Conservation (phyloP, 2,797 vertebrate genomes). For the Trichosurus vulpecula region DNA sequence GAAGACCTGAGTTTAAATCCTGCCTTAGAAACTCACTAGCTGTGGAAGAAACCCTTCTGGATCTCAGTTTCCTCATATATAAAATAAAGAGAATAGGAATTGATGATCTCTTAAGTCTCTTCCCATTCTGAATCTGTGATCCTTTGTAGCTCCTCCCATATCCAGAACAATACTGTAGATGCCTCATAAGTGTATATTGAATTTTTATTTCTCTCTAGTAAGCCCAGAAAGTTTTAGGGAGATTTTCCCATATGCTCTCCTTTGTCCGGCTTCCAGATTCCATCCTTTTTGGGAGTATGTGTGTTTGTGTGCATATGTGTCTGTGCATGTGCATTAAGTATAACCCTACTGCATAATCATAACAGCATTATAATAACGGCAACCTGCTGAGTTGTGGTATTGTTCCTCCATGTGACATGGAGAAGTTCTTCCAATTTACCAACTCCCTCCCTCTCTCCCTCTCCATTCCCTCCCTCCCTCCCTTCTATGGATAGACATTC, state of each 20-base stretch:
- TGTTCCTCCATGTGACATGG: not conserved
- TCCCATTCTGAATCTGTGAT: not conserved
- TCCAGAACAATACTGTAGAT: not conserved
- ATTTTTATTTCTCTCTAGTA: not conserved
- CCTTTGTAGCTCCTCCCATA: not conserved
- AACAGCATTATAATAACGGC: not conserved
- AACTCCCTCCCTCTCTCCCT: not conserved
- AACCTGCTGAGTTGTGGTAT: not conserved
- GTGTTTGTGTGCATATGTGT: not conserved
- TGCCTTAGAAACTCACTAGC: not conserved
- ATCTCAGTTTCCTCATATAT: not conserved
- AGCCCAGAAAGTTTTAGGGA: not conserved
- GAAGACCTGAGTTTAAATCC: not conserved
- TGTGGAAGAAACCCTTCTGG: not conserved
- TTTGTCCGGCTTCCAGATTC: not conserved
- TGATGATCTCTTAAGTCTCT: not conserved
- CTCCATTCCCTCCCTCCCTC: not conserved
- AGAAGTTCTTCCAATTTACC: not conserved
- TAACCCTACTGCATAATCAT: not conserved
- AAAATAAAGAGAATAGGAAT: not conserved
- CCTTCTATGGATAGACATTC: not conserved
- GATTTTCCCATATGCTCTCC: not conserved
- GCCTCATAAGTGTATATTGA: not conserved
- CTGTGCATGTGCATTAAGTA: not conserved
- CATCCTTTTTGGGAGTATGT: not conserved